phyloP scores from a whole-genome alignment of 2,797 vertebrate genomes.

The Podarcis siculus region DNA sequence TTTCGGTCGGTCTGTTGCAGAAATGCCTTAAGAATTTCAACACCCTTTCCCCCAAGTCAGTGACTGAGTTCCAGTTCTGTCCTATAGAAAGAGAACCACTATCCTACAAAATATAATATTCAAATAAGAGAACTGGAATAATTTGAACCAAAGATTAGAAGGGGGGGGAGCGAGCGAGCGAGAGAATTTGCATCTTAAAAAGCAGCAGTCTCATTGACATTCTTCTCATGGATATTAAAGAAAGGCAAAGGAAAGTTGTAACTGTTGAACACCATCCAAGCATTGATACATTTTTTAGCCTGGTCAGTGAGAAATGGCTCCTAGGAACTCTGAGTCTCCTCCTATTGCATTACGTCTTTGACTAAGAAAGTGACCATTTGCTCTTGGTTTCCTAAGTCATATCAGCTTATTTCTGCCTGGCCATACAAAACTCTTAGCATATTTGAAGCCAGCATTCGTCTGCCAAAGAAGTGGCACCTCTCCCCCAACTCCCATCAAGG shows the following conservation, averaged over 20 bases:
- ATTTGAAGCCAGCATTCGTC: conserved; percentile 36
- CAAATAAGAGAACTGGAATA: conserved; percentile 40
- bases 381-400: conserved; percentile 40
- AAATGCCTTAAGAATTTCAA: background rate
- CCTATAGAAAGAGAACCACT: background rate
- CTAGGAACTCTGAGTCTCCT: conserved; percentile 58
- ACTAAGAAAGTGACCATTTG: conserved; percentile 44
- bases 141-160: conserved; percentile 23
- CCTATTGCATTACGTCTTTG: conserved; percentile 53
- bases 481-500: background rate
- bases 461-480: conserved; percentile 46
- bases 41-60: background rate
- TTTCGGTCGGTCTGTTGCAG: background rate
- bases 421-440: background rate
- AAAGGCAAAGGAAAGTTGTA: conserved; percentile 74
- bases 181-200: conserved; percentile 84
- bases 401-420: conserved; percentile 40
- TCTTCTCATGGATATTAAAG: conserved; percentile 76
- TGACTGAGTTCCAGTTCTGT: background rate
- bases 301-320: conserved; percentile 70
- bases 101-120: conserved; percentile 33
- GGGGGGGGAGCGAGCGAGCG: background rate
- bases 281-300: conserved; percentile 61
- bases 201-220: conserved; percentile 82
- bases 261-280: conserved; percentile 65